Evolutionary conservation across 2,113 vertebrate genomes (phyloP), one percentile per base, ranked within the genome.

Genomic region (Triplophysa tibetana): DNA sequence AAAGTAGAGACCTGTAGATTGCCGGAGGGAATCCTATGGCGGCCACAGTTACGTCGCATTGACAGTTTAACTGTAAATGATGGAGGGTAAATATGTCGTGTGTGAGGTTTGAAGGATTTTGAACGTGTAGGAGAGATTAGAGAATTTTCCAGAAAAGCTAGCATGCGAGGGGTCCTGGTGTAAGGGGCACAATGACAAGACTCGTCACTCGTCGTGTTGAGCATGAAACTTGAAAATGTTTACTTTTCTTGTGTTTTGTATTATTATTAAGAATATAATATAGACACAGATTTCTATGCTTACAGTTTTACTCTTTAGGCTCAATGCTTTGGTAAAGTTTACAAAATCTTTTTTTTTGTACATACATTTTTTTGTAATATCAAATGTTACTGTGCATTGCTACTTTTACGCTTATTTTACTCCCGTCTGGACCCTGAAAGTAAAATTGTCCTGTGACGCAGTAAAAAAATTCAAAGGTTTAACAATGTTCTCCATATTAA

Each of bases 371-470:
- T 8, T 56, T 2, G 1, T 43, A 8, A 17, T 13, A 56, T 21
- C 54, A 14, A 70, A 16, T 38, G 10, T 11, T 38, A 10, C 9
- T 60, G 6, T 60, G 12, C 8, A 10, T 60, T 38, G 8, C 33
- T 24, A 72, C 33, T 16, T 24, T 50, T 8, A 48, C 13, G 29
- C 70, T 41, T 64, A 5, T 38, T 62, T n/a, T 43, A 13, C 21
- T 74, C 24, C 38, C 8, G 0, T 56, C 13, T 8, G 13, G 8
- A 13, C 33, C n/a, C 33, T 33, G 64, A 62, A 67, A 12, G 16
- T 43, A n/a, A 79, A 74, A 38, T 23, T 50, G n/a, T 33, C 50
- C 26, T 26, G 78, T 83, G 82, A 83, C 82, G 82, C 82, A 80
- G 73, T 66, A n/a, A 19, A 45, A 8, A 48, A 23, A 24, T 26